Percentiles rank a stretch among this genome's conserved stretches.
Conservation (phyloP, 2,113 vertebrate genomes). For the Cichladusa arquata region DNA sequence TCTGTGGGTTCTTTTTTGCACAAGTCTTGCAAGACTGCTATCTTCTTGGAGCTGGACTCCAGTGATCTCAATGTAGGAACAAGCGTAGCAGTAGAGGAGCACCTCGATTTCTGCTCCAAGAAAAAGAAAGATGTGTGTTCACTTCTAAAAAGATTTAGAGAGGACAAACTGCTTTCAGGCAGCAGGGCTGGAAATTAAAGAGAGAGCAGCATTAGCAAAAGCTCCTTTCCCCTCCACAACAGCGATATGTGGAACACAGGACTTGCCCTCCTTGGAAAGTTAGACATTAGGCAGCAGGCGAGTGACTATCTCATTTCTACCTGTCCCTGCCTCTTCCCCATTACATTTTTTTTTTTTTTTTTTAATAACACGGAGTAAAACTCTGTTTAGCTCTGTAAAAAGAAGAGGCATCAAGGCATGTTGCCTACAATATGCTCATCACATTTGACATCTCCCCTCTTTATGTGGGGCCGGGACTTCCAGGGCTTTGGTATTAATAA, state of each 20-base stretch:
- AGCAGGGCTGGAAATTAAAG: neutral
- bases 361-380: neutral
- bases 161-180: rapidly evolving
- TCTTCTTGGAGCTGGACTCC: neutral
- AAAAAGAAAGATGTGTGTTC: neutral
- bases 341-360: too few relatives aligned
- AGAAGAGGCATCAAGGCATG: neutral
- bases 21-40: neutral
- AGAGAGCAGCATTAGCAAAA: neutral
- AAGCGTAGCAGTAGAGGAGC: neutral
- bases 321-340: neutral
- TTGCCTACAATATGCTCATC: neutral
- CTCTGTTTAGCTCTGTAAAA: too few relatives aligned
- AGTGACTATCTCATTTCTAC: neutral
- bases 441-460: neutral
- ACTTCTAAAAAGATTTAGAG: neutral
- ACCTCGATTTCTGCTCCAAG: neutral
- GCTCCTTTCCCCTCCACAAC: neutral
- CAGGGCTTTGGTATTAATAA: neutral
- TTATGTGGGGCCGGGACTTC: neutral
- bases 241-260: rapidly evolving
- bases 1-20: neutral
- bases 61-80: neutral
- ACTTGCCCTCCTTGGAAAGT: neutral
- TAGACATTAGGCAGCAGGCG: neutral